Percentiles rank a stretch among this genome's conserved stretches.
Evolutionary conservation across 2,888 invertebrate genomes (phyloP).

Genomic region (Mystacides longicornis): DNA sequence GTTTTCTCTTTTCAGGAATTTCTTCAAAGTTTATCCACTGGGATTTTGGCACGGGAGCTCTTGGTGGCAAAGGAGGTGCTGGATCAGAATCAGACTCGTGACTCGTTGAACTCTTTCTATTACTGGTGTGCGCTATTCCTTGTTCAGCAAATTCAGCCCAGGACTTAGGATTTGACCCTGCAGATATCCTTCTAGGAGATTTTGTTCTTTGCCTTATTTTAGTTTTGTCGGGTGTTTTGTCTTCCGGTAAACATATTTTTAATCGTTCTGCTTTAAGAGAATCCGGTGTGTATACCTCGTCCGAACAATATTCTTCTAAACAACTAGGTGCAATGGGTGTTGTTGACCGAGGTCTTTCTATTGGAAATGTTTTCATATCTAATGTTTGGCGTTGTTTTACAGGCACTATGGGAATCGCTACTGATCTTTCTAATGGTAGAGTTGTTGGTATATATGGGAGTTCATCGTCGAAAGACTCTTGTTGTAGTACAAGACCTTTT

Average conservation of each 20-base stretch:
- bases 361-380: conserved; percentile 60
- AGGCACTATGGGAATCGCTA: conserved; percentile 74
- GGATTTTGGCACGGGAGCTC: conserved; percentile 32
- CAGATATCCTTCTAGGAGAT: conserved; percentile 46
- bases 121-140: conserved; percentile 45
- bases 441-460: conserved; percentile 88
- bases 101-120: conserved; percentile 28
- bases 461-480: conserved; percentile 81
- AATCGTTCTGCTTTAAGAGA: conserved; percentile 52
- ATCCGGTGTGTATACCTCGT: conserved; percentile 36
- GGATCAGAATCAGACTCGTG: conserved; percentile 28
- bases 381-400: conserved; percentile 59
- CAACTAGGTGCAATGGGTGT: conserved; percentile 65
- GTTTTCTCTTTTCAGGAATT: conserved; percentile 73
- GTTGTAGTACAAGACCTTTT: conserved; percentile 66
- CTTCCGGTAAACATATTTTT: conserved; percentile 62
- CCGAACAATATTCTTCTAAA: conserved; percentile 61
- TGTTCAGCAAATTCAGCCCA: conserved; percentile 60
- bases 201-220: conserved; percentile 36
- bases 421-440: conserved; percentile 74
- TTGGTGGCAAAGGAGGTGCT: conserved; percentile 41
- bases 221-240: conserved; percentile 37
- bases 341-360: conserved; percentile 66
- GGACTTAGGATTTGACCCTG: conserved; percentile 40
- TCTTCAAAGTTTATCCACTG: conserved; percentile 86